Evolutionary conservation across 2,797 vertebrate genomes (phyloP), one percentile per base, ranked within the genome.

Genomic region (Schizopygopsis malacanthus): DNA sequence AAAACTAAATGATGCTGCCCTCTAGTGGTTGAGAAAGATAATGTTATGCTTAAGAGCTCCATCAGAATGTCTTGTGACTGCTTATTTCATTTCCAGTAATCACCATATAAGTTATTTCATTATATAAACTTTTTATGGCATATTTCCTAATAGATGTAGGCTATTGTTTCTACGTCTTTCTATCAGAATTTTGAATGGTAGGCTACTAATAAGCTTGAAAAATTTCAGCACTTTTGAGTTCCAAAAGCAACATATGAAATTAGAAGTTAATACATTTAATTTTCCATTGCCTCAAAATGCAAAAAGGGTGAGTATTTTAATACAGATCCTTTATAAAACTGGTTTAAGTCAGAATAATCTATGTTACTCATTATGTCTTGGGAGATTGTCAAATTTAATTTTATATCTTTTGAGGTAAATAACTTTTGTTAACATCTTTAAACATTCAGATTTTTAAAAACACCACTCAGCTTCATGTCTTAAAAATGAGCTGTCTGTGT

Each of bases 21-120:
- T 85, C 84, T 85, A 81, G 84, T 54, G 84, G n/a, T 54, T 16
- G n/a, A 52, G 16, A n/a, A 47, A 71, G 13, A 63, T 15, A 11
- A 78, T n/a, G 28, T 39, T 13, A 76, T 59, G 33, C 13, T 43
- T 59, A 13, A 77, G 37, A 41, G 22, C 52, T 78, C 20, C 1
- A 15, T 39, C 13, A 39, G 39, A 71, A 43, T 8, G 69, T 45
- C 20, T 45, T 43, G 39, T 2, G 10, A 12, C 10, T n/a, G 22
- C 11, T 71, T n/a, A 25, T 43, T 25, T 78, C 22, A 61, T 43
- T 9, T 25, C 25, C 12, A 22, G 11, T 59, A 41, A 39, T 59
- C 37, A 25, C 12, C 6, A n/a, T 54, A 4, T n/a, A 6, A 7
- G 47, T 54, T 56, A 3, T 54, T 76, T 13, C 6, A 6, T 54